Base-by-base conservation (phyloP, 1,140 invertebrate species). In the Agrypnia vestita region DNA sequence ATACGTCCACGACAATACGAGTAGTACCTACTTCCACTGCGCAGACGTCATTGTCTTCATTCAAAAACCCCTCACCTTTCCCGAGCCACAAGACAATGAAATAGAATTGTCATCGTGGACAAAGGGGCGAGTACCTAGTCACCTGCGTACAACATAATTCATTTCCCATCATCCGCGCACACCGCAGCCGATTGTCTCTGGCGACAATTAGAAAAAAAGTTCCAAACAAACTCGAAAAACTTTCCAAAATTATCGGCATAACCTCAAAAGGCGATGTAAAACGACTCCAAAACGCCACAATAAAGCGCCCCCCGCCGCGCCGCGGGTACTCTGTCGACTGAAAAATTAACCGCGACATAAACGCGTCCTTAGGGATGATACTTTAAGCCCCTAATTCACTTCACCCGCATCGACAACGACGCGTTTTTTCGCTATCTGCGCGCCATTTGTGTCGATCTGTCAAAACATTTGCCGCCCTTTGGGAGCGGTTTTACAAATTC, bases 281-380 rank as follows among this genome's bases (percentile, higher is more conserved):
- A 35, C 25, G 25, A 35, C 25, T 35, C 25, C 25, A 56, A 56
- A 17, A 17, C n/a, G 15, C 53, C 6, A 56, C 6, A 56, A 56
- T 56, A 56, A 56, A 56, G 15, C 12, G 19, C n/a, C 53, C 53
- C 53, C 53, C 53, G 53, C 53, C 1, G 15, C 15, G 15, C 7
- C 15, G 15, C 10, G 15, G 53, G 15, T n/a, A 56, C 53, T 15
- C 19, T 15, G 53, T 56, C 53, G 15, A 15, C 53, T 56, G 53
- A 56, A 56, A 56, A 56, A 56, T 56, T 56, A 56, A 15, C 53
- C 53, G 10, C 53, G 53, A 56, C 53, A 56, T 56, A 56, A 56
- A 56, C 15, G 19, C 15, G 53, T 56, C 53, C 53, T 15, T 11
- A 56, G 53, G 53, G 53, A 56, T 56, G 53, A 56, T 3, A 19